Base-by-base conservation (phyloP, 2,113 vertebrate species). In the Lepus timidus region DNA sequence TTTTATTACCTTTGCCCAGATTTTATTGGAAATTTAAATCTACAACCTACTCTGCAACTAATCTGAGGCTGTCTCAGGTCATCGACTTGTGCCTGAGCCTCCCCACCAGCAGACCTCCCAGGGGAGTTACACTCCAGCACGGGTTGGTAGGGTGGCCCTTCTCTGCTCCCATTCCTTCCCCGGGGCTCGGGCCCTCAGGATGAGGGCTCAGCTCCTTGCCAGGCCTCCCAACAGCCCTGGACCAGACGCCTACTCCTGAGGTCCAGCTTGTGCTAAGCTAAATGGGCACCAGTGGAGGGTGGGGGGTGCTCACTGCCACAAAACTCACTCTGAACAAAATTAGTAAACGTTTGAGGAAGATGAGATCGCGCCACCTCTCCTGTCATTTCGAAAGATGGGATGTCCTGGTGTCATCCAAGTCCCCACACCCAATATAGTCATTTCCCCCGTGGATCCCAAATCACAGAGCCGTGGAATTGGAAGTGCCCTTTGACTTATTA, bases 61-160 rank as follows among this genome's bases (percentile, higher is more conserved):
- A 49, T 27, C 23, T 25, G 20, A 92, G 86, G 49, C 76, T 25
- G 44, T 80, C 51, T 14, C 1, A 25, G 61, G 2, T 49, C 20
- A 23, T 14, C 4, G 52, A 22, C 17, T 27, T 10, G 6, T 12
- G 51, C 4, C 58, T 4, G 19, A 68, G 39, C 74, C 70, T 22
- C 58, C 49, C 33, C 14, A 0, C 31, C 23, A 6, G 10, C 51
- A 29, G 71, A 25, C 64, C 6, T 25, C 17, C 44, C 80, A 12
- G 27, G 44, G 36, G 39, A 17, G 55, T 0, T 0, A 36, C 3
- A 5, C 9, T 1, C 13, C 70, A 6, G 19, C 13, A 61, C 23
- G 1, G 1, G 9, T 31, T 6, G 25, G 27, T 39, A n/a, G 67
- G 25, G 23, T 17, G 20, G 11, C 58, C 17, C 29, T 17, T 75